Percentiles rank a stretch among this genome's conserved stretches.
phyloP scores from a whole-genome alignment of 2,797 vertebrate genomes.

The Decapterus maruadsi region DNA sequence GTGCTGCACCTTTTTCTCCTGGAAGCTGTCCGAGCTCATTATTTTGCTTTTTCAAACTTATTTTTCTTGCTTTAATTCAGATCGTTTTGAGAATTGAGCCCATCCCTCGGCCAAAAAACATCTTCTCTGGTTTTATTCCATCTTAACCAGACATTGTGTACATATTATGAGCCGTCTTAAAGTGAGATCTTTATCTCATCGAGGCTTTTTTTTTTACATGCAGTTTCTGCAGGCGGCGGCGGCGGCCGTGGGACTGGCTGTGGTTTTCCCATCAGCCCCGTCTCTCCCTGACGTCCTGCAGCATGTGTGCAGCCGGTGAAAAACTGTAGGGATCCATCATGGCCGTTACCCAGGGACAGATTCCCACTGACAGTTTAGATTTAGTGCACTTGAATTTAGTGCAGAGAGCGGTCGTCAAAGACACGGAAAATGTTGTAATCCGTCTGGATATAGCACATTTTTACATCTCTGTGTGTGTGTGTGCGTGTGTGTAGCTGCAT shows the following conservation, averaged over 20 bases:
- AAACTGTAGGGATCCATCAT: conserved; percentile 9
- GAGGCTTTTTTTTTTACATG: too few species aligned
- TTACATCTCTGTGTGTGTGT: too few species aligned
- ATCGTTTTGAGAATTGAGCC: neutral
- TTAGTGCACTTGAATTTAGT: neutral
- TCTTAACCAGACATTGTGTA: neutral
- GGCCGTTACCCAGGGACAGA: neutral
- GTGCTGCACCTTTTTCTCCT: neutral
- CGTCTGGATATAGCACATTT: neutral
- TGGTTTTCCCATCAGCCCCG: neutral
- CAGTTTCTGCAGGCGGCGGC: too few species aligned
- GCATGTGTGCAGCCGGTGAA: neutral
- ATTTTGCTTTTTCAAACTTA: neutral
- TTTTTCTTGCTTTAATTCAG: neutral
- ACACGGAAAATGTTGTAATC: neutral
- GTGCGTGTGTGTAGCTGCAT: neutral
- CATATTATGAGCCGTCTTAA: neutral
- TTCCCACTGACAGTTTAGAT: conserved; percentile 3
- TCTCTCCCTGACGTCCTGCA: conserved; percentile 3
- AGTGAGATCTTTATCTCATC: neutral
- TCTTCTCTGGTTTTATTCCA: neutral
- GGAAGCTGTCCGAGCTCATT: neutral
- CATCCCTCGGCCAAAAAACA: neutral
- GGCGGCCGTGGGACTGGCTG: too few species aligned
- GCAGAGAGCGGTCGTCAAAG: neutral